Evolutionary conservation across 2,113 vertebrate genomes (phyloP), one percentile per base, ranked within the genome.

Genomic region (Chionodraco myersi): DNA sequence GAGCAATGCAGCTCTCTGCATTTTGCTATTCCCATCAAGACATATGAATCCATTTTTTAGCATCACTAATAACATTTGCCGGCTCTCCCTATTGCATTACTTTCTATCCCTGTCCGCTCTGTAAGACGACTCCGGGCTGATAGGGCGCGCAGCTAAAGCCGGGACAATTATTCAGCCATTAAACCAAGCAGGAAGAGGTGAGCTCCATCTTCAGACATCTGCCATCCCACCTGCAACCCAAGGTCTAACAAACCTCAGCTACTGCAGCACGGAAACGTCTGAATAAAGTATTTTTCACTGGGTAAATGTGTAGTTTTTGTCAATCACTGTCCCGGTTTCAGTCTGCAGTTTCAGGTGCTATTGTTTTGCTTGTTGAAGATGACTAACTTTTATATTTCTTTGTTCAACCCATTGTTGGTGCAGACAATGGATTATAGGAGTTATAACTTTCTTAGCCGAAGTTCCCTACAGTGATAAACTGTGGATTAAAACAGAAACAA

Each of bases 11-110:
- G 74, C 69, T 67, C 30, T 68, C 79, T 59, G 68, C 74, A 76
- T 79, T 82, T 74, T n/a, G 34, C 75, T 76, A 76, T 92, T 92
- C 89, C 73, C 68, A 80, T 76, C 77, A 79, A 80, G 78, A 73
- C 86, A 88, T 92, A 91, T 92, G 89, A 93, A 92, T 93, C 91
- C 75, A 88, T 92, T 88, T 83, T 88, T 91, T 92, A 88, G 87
- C 79, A 76, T 79, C 82, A 34, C 66, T 91, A 93, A 92, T 92
- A 84, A 89, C 85, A 92, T 93, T 91, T 90, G 30, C 80, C 75
- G 6, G 15, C 59, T 73, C 80, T 80, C 68, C 48, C 78, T 87
- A 82, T 91, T 86, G 79, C 86, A 86, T 93, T 92, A 89, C 75
- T 78, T 86, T 76, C 86, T 77, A 56, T 85, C 67, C 84, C 84